Conservation (phyloP, 1,140 invertebrate species). For the Drosophila fuyamai region DNA sequence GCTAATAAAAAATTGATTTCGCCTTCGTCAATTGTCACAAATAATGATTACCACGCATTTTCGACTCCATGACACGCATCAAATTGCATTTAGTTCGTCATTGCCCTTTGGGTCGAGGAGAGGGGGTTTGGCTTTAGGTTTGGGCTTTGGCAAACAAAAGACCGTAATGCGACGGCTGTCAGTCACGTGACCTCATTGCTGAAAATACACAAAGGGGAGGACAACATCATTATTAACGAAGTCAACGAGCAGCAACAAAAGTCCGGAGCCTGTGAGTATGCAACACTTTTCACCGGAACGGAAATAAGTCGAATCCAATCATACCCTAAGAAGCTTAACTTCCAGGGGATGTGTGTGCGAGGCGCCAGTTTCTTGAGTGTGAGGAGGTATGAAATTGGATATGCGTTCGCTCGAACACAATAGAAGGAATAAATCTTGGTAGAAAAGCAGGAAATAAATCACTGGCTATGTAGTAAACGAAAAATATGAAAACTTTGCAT, state of each 20-base stretch:
- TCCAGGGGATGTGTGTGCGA: neutral
- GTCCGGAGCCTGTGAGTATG: slow-evolving; percentile 39
- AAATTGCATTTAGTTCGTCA: slow-evolving; percentile 82
- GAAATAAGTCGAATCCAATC: slow-evolving; percentile 53
- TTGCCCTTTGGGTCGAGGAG: slow-evolving; percentile 2
- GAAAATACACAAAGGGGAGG: slow-evolving; percentile 51
- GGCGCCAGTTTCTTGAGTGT: slow-evolving; percentile 4
- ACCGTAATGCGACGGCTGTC: slow-evolving; percentile 35
- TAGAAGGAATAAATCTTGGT: slow-evolving; percentile 34
- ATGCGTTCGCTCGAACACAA: slow-evolving; percentile 6
- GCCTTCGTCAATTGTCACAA: slow-evolving; percentile 76
- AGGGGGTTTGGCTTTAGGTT: neutral
- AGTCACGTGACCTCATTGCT: slow-evolving; percentile 75
- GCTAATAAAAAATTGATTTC: slow-evolving; percentile 67
- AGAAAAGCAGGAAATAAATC: slow-evolving; percentile 23
- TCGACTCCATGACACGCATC: slow-evolving; percentile 68
- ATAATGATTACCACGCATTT: slow-evolving; percentile 82
- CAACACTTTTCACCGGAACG: slow-evolving; percentile 43
- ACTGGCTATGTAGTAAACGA: slow-evolving; percentile 6
- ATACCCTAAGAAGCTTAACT: slow-evolving; percentile 52
- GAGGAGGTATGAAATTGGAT: slow-evolving; percentile 39
- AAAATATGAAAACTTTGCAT: slow-evolving; percentile 27
- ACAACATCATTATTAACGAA: slow-evolving; percentile 76
- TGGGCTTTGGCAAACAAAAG: slow-evolving; percentile 35
- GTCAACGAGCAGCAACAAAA: slow-evolving; percentile 59